Base-by-base conservation (phyloP, 1,140 invertebrate genomes). In the Drosophila dunni region DNA sequence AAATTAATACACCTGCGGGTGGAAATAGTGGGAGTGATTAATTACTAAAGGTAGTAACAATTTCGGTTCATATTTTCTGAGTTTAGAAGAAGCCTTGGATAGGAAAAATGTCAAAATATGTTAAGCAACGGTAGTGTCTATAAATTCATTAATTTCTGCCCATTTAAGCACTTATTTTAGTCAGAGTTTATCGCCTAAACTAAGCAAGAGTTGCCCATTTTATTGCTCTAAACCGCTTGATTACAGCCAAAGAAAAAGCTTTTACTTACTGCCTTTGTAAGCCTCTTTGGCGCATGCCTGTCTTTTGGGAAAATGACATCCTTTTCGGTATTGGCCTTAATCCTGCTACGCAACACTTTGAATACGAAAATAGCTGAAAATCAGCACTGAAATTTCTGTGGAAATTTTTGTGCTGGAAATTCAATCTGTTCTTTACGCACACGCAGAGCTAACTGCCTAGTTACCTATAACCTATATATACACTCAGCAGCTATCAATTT, bases 401-500 rank as follows among this genome's bases (percentile, higher is more conserved):
- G 24, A 29, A 29, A 29, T 29, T 29, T 29, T 3, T 29, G 29
- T 13, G 34, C 15, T 29, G 38, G 11, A 53, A 48, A 46, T 68
- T 68, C 33, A 38, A 46, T 40, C 34, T 38, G 11, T 24, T 34
- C 36, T n/a, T n/a, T 15, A 63, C 50, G 40, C 60, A 56, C 24
- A 46, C 29, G n/a, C 42, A 54, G 38, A 50, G n/a, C 17, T 54
- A 20, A 20, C 17, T 53, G 57, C 71, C 65, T 57, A 62, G 71
- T 69, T 56, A 74, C 71, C 65, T 62, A 74, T 48, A 45, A 74
- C 71, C 65, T 62, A 74, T 48, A 45, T 63, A 24, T 34, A 44
- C 13, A 20, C 34, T 17, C 17, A 44, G 33, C 53, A 58, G 17
- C 64, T 62, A 69, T 62, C 57, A 54, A 56, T 68, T 61, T 40